phyloP scores from a whole-genome alignment of 2,888 invertebrate genomes.

The Epirrita christyi region DNA sequence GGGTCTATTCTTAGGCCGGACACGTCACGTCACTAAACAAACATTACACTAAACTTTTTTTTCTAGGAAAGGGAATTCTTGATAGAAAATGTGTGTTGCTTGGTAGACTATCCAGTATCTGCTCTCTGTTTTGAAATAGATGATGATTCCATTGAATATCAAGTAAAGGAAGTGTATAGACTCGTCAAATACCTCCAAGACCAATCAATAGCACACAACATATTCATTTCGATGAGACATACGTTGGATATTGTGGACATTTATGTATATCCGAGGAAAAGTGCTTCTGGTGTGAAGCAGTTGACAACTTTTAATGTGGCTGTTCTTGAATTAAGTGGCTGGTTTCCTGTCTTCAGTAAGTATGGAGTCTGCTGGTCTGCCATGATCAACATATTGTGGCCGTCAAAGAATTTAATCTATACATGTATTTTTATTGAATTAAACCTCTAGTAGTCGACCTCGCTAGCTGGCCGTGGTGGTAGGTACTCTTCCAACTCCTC shows the following conservation, averaged over 20 bases:
- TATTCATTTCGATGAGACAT: slow-evolving; percentile 87
- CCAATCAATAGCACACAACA: slow-evolving; percentile 89
- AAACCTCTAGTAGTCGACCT: too few relatives aligned
- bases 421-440: too few relatives aligned
- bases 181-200: slow-evolving; percentile 85
- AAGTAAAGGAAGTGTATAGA: slow-evolving; percentile 69
- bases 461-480: too few relatives aligned
- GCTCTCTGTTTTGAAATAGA: slow-evolving; percentile 88
- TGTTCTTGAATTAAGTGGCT: slow-evolving; percentile 91
- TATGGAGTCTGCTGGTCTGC: too few relatives aligned
- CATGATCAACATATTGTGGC: too few relatives aligned
- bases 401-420: too few relatives aligned
- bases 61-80: slow-evolving; percentile 84
- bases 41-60: slow-evolving; percentile 14
- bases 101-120: slow-evolving; percentile 85
- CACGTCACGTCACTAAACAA: too few relatives aligned
- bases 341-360: slow-evolving; percentile 88
- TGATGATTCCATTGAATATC: slow-evolving; percentile 49
- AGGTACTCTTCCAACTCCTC: too few relatives aligned
- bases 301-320: slow-evolving; percentile 87
- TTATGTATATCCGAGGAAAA: slow-evolving; percentile 87
- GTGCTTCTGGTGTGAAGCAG: slow-evolving; percentile 83
- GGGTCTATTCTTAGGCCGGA: too few relatives aligned
- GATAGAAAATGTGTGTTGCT: slow-evolving; percentile 77
- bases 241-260: slow-evolving; percentile 68